phyloP scores from a whole-genome alignment of 2,797 vertebrate species.

The Pelobates cultripes region DNA sequence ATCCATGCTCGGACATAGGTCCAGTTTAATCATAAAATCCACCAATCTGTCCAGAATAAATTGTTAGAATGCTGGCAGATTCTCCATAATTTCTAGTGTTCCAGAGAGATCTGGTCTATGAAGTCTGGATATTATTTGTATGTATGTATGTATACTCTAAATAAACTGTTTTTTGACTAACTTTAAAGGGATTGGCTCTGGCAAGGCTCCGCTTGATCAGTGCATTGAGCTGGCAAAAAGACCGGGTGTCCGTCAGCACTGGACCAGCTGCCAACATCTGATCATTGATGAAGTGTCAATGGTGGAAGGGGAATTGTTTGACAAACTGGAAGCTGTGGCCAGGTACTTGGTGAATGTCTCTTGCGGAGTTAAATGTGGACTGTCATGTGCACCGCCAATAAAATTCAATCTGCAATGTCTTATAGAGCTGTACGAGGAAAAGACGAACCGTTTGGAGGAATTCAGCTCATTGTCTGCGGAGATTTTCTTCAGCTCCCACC shows the following conservation, averaged over 20 bases:
- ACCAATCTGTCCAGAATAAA: too few relatives aligned
- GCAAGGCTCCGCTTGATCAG: slow-evolving; percentile 86
- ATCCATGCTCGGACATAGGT: too few relatives aligned
- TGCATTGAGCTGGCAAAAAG: slow-evolving; percentile 90
- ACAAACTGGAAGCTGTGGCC: slow-evolving; percentile 91
- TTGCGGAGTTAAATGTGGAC: neutral
- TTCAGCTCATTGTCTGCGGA: slow-evolving; percentile 93
- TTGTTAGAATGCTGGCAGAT: too few relatives aligned
- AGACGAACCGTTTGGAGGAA: slow-evolving; percentile 91
- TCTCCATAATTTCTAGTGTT: too few relatives aligned
- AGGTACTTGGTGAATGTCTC: slow-evolving; percentile 72
- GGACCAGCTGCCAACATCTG: slow-evolving; percentile 88
- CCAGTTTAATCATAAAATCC: too few relatives aligned
- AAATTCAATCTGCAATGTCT: neutral
- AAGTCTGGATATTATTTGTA: neutral
- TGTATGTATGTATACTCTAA: too few relatives aligned
- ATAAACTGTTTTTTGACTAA: neutral
- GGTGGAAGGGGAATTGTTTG: slow-evolving; percentile 95
- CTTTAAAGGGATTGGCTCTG: slow-evolving; percentile 87
- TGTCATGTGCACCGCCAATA: neutral
- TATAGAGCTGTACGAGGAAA: slow-evolving; percentile 83
- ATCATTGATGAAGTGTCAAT: slow-evolving; percentile 96
- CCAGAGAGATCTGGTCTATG: too few relatives aligned
- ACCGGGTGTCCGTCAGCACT: slow-evolving; percentile 85
- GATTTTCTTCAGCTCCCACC: slow-evolving; percentile 97